Evolutionary conservation across 2,797 vertebrate species (phyloP).

Genomic region (Spinus olivaceus): DNA sequence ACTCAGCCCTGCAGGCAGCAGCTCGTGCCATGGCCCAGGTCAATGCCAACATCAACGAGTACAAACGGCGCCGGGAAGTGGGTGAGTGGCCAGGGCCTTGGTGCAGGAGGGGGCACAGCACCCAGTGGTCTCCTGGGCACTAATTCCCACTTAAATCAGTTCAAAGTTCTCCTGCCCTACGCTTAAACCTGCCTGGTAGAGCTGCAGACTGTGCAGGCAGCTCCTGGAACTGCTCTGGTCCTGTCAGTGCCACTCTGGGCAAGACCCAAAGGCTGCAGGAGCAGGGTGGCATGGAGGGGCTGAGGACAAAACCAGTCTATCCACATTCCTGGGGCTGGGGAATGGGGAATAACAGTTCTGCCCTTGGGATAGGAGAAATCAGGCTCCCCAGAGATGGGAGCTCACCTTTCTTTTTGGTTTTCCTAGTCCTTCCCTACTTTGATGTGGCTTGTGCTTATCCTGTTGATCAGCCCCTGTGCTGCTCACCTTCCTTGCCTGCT

Average conservation of each 20-base stretch:
- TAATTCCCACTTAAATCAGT: neutral
- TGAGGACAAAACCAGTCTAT: neutral
- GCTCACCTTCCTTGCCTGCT: fast-evolving
- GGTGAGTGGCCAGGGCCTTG: constrained; percentile 76
- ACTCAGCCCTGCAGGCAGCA: constrained; percentile 76
- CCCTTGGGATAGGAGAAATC: constrained; percentile 11
- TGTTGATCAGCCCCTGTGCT: neutral
- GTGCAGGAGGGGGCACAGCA: fast-evolving
- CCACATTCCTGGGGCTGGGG: neutral
- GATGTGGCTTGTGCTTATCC: neutral
- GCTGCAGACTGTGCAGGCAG: neutral
- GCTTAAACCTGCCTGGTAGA: fast-evolving
- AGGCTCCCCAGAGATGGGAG: neutral
- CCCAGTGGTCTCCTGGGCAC: neutral
- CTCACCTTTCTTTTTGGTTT: neutral
- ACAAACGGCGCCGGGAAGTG: constrained; percentile 93
- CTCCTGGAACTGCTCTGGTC: neutral
- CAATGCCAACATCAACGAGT: constrained; percentile 92
- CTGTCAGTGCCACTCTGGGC: neutral
- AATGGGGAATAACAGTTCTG: neutral
- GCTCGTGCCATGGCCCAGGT: constrained; percentile 80
- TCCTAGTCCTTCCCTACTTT: neutral
- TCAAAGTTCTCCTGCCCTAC: neutral
- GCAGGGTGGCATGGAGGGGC: neutral
- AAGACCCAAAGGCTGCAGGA: neutral